Conservation (phyloP, 2,888 invertebrate species). For the Chrysomela aeneicollis region DNA sequence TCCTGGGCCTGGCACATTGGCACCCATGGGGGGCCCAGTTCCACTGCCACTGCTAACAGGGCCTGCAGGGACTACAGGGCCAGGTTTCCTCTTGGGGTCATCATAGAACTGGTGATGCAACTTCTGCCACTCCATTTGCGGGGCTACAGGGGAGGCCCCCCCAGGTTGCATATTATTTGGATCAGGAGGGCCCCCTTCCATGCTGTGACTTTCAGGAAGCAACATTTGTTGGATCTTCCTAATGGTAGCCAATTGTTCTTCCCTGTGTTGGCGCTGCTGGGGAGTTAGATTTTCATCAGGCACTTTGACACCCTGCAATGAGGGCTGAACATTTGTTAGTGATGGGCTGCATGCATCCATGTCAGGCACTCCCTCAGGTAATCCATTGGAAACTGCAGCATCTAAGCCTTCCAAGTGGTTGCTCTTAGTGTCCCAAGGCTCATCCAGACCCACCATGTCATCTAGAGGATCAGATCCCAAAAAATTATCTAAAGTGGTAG, state of each 20-base stretch:
- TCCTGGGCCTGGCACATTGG: conserved; percentile 29
- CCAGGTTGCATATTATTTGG: conserved; percentile 37
- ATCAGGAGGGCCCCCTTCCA: conserved; percentile 49
- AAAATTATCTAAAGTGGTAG: conserved; percentile 58
- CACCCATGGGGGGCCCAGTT: conserved; percentile 36
- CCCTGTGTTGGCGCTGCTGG: conserved; percentile 92
- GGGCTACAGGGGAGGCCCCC: conserved; percentile 60
- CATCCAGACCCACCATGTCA: conserved; percentile 59
- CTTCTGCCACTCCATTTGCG: conserved; percentile 90
- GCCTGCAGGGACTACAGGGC: conserved; percentile 49
- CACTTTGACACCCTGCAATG: conserved; percentile 81
- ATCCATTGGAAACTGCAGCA: conserved; percentile 59
- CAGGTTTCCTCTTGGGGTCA: conserved; percentile 66
- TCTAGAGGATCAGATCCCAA: conserved; percentile 60
- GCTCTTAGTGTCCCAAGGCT: conserved; percentile 64
- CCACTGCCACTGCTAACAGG: conserved; percentile 47
- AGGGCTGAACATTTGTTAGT: conserved; percentile 66
- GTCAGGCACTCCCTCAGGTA: conserved; percentile 58
- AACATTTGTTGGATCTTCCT: conserved; percentile 92
- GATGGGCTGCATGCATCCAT: conserved; percentile 65
- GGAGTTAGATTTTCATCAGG: conserved; percentile 96
- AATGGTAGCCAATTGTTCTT: conserved; percentile 90
- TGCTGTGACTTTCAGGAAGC: conserved; percentile 78
- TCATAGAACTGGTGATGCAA: conserved; percentile 88
- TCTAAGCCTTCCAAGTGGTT: conserved; percentile 59